Conservation (phyloP, 2,888 invertebrate species). For the Euphydryas editha region DNA sequence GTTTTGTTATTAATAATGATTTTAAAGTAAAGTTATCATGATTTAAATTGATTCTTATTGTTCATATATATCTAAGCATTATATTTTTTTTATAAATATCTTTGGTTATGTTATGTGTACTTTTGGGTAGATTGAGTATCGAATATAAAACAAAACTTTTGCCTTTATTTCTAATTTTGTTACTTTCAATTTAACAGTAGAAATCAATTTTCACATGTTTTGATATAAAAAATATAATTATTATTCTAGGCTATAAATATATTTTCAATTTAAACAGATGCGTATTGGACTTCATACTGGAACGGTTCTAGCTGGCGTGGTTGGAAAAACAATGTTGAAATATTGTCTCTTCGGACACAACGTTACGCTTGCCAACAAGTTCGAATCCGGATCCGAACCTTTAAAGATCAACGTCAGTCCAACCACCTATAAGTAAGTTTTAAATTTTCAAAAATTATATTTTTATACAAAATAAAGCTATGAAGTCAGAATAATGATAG, state of each 20-base stretch:
- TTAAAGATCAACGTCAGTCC: slow-evolving; percentile 96
- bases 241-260: background rate
- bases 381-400: slow-evolving; percentile 96
- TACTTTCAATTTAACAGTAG: background rate
- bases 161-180: background rate
- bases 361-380: slow-evolving; percentile 97
- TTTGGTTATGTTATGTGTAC: too few species aligned
- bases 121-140: too few species aligned
- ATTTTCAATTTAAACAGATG: slow-evolving; percentile 86
- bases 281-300: slow-evolving; percentile 97
- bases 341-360: slow-evolving; percentile 98
- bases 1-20: too few species aligned
- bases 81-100: too few species aligned
- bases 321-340: slow-evolving; percentile 96
- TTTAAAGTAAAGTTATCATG: too few species aligned
- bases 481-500: too few species aligned
- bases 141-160: background rate
- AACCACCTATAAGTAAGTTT: slow-evolving; percentile 93
- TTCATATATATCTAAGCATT: too few species aligned
- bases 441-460: too few species aligned
- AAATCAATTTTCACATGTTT: background rate
- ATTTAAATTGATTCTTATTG: too few species aligned
- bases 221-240: background rate
- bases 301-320: slow-evolving; percentile 96
- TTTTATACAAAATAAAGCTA: too few species aligned